These are phyloP conservation scores for Eristalis arbustorum DNA, from an alignment of 2,888 invertebrate genomes.

Conservation along the genomic window DNA sequence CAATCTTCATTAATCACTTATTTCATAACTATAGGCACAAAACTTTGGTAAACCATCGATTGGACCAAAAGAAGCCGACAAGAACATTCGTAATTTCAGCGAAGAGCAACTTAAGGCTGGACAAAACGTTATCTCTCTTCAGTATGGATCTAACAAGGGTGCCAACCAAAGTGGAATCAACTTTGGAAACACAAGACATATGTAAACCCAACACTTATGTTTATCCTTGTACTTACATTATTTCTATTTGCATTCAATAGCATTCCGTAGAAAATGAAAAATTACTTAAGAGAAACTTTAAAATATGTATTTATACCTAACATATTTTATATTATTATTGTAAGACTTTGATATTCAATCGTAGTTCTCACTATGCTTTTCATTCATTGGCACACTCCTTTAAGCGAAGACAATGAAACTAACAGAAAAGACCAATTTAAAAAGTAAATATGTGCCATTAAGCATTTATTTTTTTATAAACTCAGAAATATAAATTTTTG, in stretches of 20 bases:
- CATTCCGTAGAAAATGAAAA: constrained; percentile 70
- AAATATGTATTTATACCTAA: constrained; percentile 57
- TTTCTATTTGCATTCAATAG: constrained; percentile 50
- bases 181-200: constrained; percentile 98
- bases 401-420: constrained; percentile 48
- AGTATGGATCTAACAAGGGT: constrained; percentile 98
- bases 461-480: constrained; percentile 68
- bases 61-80: constrained; percentile 98
- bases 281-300: constrained; percentile 65
- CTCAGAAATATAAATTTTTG: constrained; percentile 34
- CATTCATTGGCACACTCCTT: constrained; percentile 49
- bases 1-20: background rate
- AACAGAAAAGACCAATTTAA: constrained; percentile 48
- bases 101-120: constrained; percentile 97
- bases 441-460: constrained; percentile 71
- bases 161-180: constrained; percentile 98
- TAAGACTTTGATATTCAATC: constrained; percentile 73
- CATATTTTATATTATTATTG: constrained; percentile 72
- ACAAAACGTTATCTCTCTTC: constrained; percentile 95
- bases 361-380: constrained; percentile 49
- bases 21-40: constrained; percentile 83
- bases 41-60: constrained; percentile 92
- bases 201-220: constrained; percentile 83
- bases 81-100: constrained; percentile 95
- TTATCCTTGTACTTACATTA: constrained; percentile 54